phyloP scores from a whole-genome alignment of 2,888 invertebrate species.

The Caenorhabditis afra region DNA sequence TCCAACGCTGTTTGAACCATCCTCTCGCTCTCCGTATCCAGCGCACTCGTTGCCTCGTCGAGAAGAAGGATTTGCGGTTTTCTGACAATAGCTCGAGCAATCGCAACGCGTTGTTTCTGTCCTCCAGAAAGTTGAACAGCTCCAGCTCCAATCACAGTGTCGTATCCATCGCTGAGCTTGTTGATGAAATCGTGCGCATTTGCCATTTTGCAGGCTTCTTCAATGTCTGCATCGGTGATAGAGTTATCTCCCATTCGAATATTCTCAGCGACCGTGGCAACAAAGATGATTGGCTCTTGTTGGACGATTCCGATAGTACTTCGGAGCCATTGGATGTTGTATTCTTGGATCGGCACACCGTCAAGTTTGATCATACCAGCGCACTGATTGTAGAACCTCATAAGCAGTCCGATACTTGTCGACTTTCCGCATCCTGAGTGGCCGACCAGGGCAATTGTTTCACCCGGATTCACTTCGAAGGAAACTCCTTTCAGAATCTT shows the following conservation, averaged over 20 bases:
- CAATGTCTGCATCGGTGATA: conserved; percentile 71
- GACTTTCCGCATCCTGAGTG: conserved; percentile 76
- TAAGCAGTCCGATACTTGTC: conserved; percentile 69
- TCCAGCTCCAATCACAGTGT: conserved; percentile 63
- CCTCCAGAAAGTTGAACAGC: conserved; percentile 67
- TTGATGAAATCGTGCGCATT: conserved; percentile 82
- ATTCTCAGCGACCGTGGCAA: conserved; percentile 80
- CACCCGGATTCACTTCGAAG: conserved; percentile 68
- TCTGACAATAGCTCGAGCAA: conserved; percentile 67
- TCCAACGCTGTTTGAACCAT: conserved; percentile 88
- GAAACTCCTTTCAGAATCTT: conserved; percentile 73
- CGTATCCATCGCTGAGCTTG: conserved; percentile 78
- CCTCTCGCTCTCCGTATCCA: conserved; percentile 85
- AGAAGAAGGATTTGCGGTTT: conserved; percentile 80
- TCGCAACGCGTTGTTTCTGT: conserved; percentile 66
- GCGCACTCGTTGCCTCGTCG: conserved; percentile 81
- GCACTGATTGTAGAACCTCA: conserved; percentile 72
- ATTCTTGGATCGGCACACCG: conserved; percentile 76
- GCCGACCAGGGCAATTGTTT: conserved; percentile 75
- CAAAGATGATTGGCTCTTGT: conserved; percentile 82
- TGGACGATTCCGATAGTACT: conserved; percentile 81
- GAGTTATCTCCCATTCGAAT: conserved; percentile 81
- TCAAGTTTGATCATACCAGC: conserved; percentile 81
- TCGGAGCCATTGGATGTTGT: conserved; percentile 80
- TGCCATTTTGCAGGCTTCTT: conserved; percentile 72